Conservation (phyloP, 2,797 vertebrate species). For the Mycteria americana region DNA sequence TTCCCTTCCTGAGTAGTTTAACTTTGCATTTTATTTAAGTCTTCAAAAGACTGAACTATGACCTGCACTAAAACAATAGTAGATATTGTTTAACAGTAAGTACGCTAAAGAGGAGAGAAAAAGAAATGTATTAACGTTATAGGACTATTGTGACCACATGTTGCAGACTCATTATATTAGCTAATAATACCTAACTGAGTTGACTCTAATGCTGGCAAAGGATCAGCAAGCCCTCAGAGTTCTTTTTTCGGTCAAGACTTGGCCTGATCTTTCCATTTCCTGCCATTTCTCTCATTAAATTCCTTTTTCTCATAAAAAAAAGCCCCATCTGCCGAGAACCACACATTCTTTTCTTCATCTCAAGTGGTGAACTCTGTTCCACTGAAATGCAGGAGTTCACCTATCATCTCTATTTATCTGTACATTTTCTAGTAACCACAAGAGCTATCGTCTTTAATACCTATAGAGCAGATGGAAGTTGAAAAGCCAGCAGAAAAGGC, state of each 20-base stretch:
- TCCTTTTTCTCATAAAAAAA: background rate
- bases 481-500: background rate
- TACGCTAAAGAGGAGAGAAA: background rate
- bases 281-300: background rate
- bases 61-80: background rate
- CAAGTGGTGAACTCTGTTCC: background rate
- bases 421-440: background rate
- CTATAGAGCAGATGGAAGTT: background rate
- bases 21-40: background rate
- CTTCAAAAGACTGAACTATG: background rate
- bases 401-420: background rate
- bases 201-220: background rate
- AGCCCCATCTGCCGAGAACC: background rate
- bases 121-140: background rate
- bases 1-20: background rate
- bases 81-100: background rate
- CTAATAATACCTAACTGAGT: background rate
- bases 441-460: background rate
- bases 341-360: background rate
- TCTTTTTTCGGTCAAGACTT: background rate
- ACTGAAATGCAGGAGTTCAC: background rate
- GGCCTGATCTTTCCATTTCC: background rate
- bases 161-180: slow-evolving; percentile 1
- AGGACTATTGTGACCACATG: background rate
- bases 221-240: background rate